Evolutionary conservation across 2,888 invertebrate species (phyloP).

Genomic region (Branchipolynoe longqiensis): DNA sequence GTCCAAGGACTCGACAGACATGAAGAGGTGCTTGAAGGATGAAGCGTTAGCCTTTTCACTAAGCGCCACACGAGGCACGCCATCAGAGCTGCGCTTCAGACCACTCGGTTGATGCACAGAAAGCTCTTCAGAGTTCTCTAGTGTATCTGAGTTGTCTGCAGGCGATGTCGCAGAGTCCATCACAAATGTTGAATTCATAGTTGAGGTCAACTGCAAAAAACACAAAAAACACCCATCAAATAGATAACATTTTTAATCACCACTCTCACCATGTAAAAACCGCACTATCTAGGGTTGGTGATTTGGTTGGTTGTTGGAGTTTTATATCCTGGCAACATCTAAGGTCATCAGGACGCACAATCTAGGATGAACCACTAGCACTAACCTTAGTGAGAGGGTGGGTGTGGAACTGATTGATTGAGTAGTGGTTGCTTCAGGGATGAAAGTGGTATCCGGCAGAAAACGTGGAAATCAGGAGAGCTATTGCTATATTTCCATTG

Average conservation of each 20-base stretch:
- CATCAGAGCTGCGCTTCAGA: slow-evolving; percentile 36
- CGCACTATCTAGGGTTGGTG: not conserved
- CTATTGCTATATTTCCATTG: too few species aligned
- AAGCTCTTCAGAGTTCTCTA: not conserved
- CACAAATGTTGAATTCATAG: slow-evolving; percentile 8
- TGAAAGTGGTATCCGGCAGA: too few species aligned
- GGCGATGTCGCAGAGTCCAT: not conserved
- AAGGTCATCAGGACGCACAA: too few species aligned
- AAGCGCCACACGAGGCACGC: not conserved
- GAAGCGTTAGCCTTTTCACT: not conserved
- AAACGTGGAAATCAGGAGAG: too few species aligned
- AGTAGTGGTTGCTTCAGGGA: too few species aligned
- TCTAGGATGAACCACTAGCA: too few species aligned
- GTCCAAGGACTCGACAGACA: not conserved
- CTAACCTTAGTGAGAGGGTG: too few species aligned
- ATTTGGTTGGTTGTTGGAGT: too few species aligned
- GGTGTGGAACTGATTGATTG: too few species aligned
- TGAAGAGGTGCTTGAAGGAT: not conserved
- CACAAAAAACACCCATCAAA: not conserved
- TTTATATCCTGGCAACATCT: too few species aligned
- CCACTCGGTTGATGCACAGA: not conserved
- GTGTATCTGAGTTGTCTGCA: not conserved
- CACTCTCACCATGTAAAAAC: not conserved
- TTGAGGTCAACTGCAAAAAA: not conserved
- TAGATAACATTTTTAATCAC: not conserved